Percentiles rank a stretch among this genome's conserved stretches.
phyloP scores from a whole-genome alignment of 2,888 invertebrate species.

The Ceriagrion tenellum region DNA sequence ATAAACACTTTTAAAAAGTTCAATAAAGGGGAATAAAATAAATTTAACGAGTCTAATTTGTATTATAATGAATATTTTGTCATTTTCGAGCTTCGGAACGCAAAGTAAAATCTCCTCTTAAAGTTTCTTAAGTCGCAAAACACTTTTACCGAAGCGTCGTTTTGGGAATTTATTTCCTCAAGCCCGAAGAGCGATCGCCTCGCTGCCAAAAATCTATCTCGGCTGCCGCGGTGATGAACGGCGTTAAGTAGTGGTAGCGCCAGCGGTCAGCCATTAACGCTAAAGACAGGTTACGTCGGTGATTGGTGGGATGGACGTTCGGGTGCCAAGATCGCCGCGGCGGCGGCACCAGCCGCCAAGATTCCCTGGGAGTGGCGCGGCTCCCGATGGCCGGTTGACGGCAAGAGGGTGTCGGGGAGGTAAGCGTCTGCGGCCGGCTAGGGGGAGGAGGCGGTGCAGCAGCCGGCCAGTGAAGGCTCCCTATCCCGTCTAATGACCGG shows the following conservation, averaged over 20 bases:
- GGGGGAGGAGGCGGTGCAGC: not conserved
- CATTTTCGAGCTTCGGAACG: too few relatives aligned
- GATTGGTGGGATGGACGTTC: not conserved
- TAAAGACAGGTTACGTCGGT: not conserved
- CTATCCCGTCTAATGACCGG: conserved; percentile 56
- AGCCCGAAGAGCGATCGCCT: not conserved
- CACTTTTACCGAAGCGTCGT: not conserved
- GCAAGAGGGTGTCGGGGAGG: not conserved
- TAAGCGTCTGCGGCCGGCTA: not conserved
- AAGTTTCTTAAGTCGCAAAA: too few relatives aligned
- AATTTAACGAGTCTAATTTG: too few relatives aligned
- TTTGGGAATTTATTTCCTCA: not conserved
- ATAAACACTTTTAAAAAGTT: too few relatives aligned
- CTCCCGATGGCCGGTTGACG: not conserved
- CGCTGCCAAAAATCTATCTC: not conserved
- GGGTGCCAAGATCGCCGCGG: not conserved
- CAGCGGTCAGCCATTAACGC: not conserved
- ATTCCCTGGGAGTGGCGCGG: not conserved
- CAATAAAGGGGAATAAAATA: too few relatives aligned
- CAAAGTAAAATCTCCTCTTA: too few relatives aligned
- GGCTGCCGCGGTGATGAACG: not conserved
- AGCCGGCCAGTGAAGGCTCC: not conserved
- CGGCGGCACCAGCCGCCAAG: not conserved
- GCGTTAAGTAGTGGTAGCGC: not conserved
- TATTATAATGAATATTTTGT: too few relatives aligned